phyloP scores from a whole-genome alignment of 2,797 vertebrate species.

The Siniperca undulata region DNA sequence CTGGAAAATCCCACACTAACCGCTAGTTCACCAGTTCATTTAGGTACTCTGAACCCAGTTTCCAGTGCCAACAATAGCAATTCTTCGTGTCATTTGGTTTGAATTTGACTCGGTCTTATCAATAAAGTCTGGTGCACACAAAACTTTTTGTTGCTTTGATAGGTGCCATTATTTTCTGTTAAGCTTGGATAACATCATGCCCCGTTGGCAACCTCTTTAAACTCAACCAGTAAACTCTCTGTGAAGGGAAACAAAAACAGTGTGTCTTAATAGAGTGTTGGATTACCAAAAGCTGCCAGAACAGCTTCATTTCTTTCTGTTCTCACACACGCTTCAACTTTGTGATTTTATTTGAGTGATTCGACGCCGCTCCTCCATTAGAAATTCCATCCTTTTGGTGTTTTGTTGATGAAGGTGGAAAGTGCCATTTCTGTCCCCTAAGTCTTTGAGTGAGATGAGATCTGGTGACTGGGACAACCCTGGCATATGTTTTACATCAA shows the following conservation, averaged over 20 bases:
- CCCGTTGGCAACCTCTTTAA: slow-evolving; percentile 49
- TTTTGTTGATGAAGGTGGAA: slow-evolving; percentile 58
- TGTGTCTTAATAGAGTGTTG: slow-evolving; percentile 40
- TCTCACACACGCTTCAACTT: slow-evolving; percentile 38
- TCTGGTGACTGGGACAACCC: slow-evolving; percentile 48
- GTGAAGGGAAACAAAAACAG: slow-evolving; percentile 61
- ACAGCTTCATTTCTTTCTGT: slow-evolving; percentile 36
- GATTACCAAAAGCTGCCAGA: slow-evolving; percentile 54
- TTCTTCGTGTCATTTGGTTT: slow-evolving; percentile 52
- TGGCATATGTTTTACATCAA: slow-evolving; percentile 68
- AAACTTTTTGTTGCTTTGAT: slow-evolving; percentile 25
- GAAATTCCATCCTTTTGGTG: slow-evolving; percentile 51
- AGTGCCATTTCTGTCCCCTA: slow-evolving; percentile 33
- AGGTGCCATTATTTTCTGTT: slow-evolving; percentile 34
- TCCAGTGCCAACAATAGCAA: slow-evolving; percentile 57
- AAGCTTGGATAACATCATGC: slow-evolving; percentile 45
- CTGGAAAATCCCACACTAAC: slow-evolving; percentile 71
- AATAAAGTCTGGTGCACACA: slow-evolving; percentile 40
- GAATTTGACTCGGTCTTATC: slow-evolving; percentile 59
- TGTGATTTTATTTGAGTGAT: slow-evolving; percentile 32
- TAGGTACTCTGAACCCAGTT: slow-evolving; percentile 31
- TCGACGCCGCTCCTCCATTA: slow-evolving; percentile 18
- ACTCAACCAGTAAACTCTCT: slow-evolving; percentile 42
- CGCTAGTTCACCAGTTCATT: slow-evolving; percentile 71
- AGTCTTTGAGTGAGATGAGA: slow-evolving; percentile 47